Evolutionary conservation across 2,888 invertebrate species (phyloP).

Genomic region (Lobophora halterata): DNA sequence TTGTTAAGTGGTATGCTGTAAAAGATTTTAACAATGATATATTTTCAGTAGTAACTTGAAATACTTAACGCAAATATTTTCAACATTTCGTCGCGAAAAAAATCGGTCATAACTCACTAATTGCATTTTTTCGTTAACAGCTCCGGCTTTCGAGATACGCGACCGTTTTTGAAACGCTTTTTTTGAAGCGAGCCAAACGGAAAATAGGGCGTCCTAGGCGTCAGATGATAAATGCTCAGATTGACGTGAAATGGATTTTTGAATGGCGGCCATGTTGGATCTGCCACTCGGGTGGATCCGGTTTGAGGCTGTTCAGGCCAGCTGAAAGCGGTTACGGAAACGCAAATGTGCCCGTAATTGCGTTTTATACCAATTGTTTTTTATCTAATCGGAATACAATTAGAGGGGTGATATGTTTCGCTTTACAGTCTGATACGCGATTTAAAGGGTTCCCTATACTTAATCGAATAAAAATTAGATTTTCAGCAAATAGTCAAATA

Average conservation of each 20-base stretch:
- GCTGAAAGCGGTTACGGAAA: conserved; percentile 33
- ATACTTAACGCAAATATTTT: no score
- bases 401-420: background rate
- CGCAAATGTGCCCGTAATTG: conserved; percentile 52
- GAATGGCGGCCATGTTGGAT: conserved; percentile 57
- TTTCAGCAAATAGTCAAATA: no score
- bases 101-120: conserved; percentile 1
- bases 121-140: background rate
- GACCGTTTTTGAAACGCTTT: conserved; percentile 16
- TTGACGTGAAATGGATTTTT: conserved; percentile 76
- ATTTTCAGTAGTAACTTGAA: no score
- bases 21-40: no score
- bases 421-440: no score
- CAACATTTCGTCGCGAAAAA: background rate
- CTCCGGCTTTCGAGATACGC: conserved; percentile 17
- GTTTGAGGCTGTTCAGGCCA: conserved; percentile 41
- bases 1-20: no score
- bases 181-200: conserved; percentile 19
- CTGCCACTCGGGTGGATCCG: conserved; percentile 44
- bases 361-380: conserved; percentile 34
- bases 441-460: no score
- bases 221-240: conserved; percentile 62
- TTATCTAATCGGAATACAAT: conserved; percentile 24
- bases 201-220: conserved; percentile 29
- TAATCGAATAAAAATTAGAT: no score